Conservation (phyloP, 2,113 vertebrate genomes). For the Hiodon alosoides region DNA sequence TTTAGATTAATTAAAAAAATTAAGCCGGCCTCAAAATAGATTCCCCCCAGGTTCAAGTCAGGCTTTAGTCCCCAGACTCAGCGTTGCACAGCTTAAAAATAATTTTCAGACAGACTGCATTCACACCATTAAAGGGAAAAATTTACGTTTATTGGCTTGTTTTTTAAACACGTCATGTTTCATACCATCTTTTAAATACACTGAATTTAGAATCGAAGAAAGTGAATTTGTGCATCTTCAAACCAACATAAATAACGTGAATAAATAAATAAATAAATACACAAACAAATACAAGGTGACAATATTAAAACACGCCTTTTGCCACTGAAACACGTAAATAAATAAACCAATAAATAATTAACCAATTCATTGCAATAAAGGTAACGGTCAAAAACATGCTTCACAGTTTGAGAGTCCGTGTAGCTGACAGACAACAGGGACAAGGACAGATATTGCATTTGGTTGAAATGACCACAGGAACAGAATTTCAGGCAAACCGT, state of each 20-base stretch:
- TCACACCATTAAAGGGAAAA: too few species aligned
- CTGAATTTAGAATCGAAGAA: not conserved
- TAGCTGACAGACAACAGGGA: not conserved
- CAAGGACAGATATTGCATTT: not conserved
- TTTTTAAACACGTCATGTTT: not conserved
- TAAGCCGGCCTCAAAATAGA: too few species aligned
- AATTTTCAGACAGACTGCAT: too few species aligned
- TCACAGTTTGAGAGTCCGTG: not conserved
- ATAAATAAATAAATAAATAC: constrained; percentile 26
- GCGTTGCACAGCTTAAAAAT: too few species aligned
- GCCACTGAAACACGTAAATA: not conserved
- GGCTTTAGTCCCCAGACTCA: too few species aligned
- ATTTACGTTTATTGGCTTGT: not conserved
- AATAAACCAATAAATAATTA: constrained; percentile 13
- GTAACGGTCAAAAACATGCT: constrained; percentile 1
- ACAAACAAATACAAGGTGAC: constrained; percentile 7
- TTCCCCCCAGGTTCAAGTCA: too few species aligned
- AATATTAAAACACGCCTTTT: not conserved
- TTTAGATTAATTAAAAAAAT: too few species aligned
- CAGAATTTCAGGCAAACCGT: too few species aligned
- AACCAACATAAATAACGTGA: constrained; percentile 8
- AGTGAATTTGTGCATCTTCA: constrained; percentile 19
- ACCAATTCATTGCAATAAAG: not conserved
- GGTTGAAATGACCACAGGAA: not conserved
- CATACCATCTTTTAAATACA: not conserved